phyloP scores from a whole-genome alignment of 1,140 invertebrate genomes.

The Ostrea denselamellosa region DNA sequence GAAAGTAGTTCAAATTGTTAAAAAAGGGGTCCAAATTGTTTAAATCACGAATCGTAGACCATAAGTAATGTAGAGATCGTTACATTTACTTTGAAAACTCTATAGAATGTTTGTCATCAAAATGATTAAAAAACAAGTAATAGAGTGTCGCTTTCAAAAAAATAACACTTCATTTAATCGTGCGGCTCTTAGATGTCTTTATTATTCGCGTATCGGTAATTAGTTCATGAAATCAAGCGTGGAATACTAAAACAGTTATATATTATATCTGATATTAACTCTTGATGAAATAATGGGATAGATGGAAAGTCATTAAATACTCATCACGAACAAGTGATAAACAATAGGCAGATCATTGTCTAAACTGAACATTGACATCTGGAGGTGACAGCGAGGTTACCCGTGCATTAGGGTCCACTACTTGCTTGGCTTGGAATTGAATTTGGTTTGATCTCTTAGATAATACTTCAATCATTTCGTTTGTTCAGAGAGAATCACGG shows the following conservation, averaged over 20 bases:
- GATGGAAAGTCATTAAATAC: slow-evolving; percentile 21
- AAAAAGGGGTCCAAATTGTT: no score
- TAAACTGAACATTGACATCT: not conserved
- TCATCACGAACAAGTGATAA: slow-evolving; percentile 31
- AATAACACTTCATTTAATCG: no score
- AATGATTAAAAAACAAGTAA: no score
- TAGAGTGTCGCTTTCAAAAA: no score
- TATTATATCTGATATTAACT: not conserved
- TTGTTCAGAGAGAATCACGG: not conserved
- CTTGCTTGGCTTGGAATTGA: not conserved
- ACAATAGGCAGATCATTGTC: not conserved
- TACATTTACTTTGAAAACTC: no score
- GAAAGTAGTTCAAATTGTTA: no score
- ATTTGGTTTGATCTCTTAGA: slow-evolving; percentile 14
- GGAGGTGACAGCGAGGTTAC: slow-evolving; percentile 2
- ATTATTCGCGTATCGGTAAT: not conserved
- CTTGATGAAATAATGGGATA: slow-evolving; percentile 33
- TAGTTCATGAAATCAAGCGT: no score
- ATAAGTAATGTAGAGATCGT: no score
- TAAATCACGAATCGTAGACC: no score
- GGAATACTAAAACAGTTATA: not conserved
- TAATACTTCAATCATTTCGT: slow-evolving; percentile 4
- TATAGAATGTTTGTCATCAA: no score
- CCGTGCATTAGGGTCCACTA: not conserved
- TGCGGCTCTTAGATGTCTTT: no score